A percentile compares a stretch with the other conserved stretches of the same genome.
These are phyloP conservation scores for Aquatica leii DNA, from an alignment of 2,888 invertebrate species.

Conservation along the genomic window DNA sequence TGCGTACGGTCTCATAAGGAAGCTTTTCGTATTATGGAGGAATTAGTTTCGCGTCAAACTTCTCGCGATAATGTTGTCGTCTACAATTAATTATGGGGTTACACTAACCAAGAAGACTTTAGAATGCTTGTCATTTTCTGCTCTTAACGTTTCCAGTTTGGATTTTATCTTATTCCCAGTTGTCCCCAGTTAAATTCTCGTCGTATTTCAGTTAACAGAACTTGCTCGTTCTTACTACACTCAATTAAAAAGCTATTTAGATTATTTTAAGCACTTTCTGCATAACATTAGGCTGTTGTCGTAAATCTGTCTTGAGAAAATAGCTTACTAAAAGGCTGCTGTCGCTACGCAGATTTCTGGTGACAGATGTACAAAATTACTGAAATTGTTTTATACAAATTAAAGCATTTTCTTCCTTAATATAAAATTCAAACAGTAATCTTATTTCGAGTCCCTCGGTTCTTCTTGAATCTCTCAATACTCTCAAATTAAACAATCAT, in stretches of 20 bases:
- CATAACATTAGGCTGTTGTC: slow-evolving; percentile 44
- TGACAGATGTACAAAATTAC: slow-evolving; percentile 50
- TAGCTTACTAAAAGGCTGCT: slow-evolving; percentile 40
- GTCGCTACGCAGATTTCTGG: slow-evolving; percentile 35
- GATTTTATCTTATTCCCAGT: slow-evolving; percentile 43
- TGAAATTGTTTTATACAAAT: slow-evolving; percentile 52
- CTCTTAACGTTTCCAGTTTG: slow-evolving; percentile 40
- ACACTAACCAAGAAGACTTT: slow-evolving; percentile 40
- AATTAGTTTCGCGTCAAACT: slow-evolving; percentile 40
- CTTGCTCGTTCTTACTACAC: slow-evolving; percentile 43
- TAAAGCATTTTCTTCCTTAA: slow-evolving; percentile 47
- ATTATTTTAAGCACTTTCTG: slow-evolving; percentile 49
- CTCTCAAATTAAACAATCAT: too few species aligned
- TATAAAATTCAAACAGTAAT: slow-evolving; percentile 52
- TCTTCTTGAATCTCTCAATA: slow-evolving; percentile 14
- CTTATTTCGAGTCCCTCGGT: slow-evolving; percentile 41
- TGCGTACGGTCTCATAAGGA: slow-evolving; percentile 31
- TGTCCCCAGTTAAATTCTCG: slow-evolving; percentile 37
- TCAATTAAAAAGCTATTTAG: slow-evolving; percentile 52
- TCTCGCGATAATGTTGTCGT: slow-evolving; percentile 45
- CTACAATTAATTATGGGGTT: slow-evolving; percentile 46
- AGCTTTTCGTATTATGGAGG: slow-evolving; percentile 36
- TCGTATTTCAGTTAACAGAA: slow-evolving; percentile 38
- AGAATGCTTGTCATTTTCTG: slow-evolving; percentile 43
- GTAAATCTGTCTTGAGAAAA: slow-evolving; percentile 38